These are phyloP conservation scores for Chouioia cunea DNA, from an alignment of 2,888 invertebrate genomes.

Conservation along the genomic window DNA sequence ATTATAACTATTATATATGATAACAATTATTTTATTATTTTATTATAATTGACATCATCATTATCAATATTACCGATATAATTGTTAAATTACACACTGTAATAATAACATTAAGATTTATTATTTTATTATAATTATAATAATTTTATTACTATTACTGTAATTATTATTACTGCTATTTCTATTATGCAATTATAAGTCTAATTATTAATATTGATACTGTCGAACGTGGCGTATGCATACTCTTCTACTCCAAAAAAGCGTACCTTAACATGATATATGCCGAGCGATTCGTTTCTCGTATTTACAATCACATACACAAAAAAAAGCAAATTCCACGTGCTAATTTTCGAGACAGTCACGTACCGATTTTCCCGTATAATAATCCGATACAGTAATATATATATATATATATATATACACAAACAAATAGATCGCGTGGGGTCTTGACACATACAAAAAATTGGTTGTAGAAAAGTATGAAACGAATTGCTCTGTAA, in stretches of 20 bases:
- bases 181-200: constrained; percentile 52
- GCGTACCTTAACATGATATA: constrained; percentile 58
- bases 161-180: constrained; percentile 53
- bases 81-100: constrained; percentile 62
- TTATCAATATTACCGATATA: constrained; percentile 59
- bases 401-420: background rate
- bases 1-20: constrained; percentile 64
- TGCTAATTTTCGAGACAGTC: constrained; percentile 33
- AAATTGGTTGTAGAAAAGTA: constrained; percentile 37
- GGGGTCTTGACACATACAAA: constrained; percentile 31
- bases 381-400: constrained; percentile 36
- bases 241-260: constrained; percentile 66
- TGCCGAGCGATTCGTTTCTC: constrained; percentile 47
- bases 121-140: constrained; percentile 52
- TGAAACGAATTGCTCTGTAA: constrained; percentile 46
- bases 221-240: constrained; percentile 64
- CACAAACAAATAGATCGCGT: background rate
- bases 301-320: constrained; percentile 40
- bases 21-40: constrained; percentile 54
- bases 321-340: constrained; percentile 28
- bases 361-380: constrained; percentile 39
- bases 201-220: constrained; percentile 65
- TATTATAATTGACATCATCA: constrained; percentile 59
- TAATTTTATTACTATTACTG: constrained; percentile 49
- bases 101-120: constrained; percentile 56